A percentile compares a stretch with the other conserved stretches of the same genome.
phyloP scores from a whole-genome alignment of 2,888 invertebrate genomes.

The Chloroclysta siterata region DNA sequence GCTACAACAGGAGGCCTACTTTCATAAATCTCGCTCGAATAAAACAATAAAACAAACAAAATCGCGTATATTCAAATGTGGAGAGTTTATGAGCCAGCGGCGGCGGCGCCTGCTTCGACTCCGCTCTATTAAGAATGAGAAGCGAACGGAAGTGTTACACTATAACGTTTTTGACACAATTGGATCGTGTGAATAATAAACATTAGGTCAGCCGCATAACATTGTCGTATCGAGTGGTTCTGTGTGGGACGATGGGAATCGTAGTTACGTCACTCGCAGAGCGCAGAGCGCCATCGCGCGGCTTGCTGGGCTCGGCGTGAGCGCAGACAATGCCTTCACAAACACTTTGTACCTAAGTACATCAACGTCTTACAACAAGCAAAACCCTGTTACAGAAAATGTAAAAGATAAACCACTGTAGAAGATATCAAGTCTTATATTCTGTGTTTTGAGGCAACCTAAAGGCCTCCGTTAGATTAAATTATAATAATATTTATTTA shows the following conservation, averaged over 20 bases:
- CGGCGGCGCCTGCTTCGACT: conserved; percentile 42
- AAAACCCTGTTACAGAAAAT: not conserved
- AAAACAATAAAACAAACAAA: conserved; percentile 48
- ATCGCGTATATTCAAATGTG: conserved; percentile 29
- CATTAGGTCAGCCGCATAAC: conserved; percentile 60
- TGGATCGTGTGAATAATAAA: conserved; percentile 74
- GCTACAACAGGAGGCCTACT: conserved; percentile 40
- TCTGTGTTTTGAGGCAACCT: no score
- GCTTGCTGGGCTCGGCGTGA: no score
- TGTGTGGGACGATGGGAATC: conserved; percentile 54
- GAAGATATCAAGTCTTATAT: no score
- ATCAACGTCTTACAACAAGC: not conserved
- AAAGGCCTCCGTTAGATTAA: no score
- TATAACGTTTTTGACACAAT: conserved; percentile 65
- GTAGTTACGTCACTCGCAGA: conserved; percentile 53
- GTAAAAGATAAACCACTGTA: no score
- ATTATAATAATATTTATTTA: no score
- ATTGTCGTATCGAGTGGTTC: conserved; percentile 55
- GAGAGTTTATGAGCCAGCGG: conserved; percentile 37
- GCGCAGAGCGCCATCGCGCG: conserved; percentile 43
- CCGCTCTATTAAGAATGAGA: conserved; percentile 58
- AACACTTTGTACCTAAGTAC: not conserved
- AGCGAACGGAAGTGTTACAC: conserved; percentile 57
- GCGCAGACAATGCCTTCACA: conserved; percentile 55
- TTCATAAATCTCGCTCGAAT: conserved; percentile 37